Evolutionary conservation across 2,888 invertebrate species (phyloP).

Genomic region (Adelognathus sp.): DNA sequence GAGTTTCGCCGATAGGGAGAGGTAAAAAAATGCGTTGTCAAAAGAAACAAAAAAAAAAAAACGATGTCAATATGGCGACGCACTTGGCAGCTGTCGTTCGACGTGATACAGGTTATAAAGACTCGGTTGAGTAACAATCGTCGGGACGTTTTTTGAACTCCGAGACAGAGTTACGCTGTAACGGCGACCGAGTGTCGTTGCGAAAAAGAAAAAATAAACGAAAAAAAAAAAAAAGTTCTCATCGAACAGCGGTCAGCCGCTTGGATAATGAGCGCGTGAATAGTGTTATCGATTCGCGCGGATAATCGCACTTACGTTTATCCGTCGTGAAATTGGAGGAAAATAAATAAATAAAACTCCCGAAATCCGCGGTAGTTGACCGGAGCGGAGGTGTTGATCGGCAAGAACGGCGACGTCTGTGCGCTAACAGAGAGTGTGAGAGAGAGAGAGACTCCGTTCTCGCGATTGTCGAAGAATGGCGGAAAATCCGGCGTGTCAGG

Average conservation of each 20-base stretch:
- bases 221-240: too few species aligned
- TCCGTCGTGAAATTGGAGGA: conserved; percentile 12
- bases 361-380: neutral
- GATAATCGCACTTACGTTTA: conserved; percentile 19
- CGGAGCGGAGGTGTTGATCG: neutral
- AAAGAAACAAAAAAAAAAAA: conserved; percentile 15
- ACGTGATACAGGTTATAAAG: conserved; percentile 72
- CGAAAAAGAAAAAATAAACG: too few species aligned
- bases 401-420: neutral
- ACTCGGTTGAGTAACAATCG: too few species aligned
- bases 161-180: too few species aligned
- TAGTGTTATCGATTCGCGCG: conserved; percentile 26
- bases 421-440: neutral
- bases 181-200: too few species aligned
- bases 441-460: too few species aligned
- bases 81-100: conserved; percentile 67
- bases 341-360: neutral
- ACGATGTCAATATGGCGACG: conserved; percentile 69
- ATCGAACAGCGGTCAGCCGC: neutral
- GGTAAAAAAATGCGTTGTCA: conserved; percentile 13
- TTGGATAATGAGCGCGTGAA: conserved; percentile 43
- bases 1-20: neutral
- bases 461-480: conserved; percentile 81
- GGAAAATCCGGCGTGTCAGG: conserved; percentile 81
- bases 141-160: too few species aligned